A percentile compares a stretch with the other conserved stretches of the same genome.
These are phyloP conservation scores for Eupeodes corollae DNA, from an alignment of 1,140 invertebrate species.

Conservation along the genomic window DNA sequence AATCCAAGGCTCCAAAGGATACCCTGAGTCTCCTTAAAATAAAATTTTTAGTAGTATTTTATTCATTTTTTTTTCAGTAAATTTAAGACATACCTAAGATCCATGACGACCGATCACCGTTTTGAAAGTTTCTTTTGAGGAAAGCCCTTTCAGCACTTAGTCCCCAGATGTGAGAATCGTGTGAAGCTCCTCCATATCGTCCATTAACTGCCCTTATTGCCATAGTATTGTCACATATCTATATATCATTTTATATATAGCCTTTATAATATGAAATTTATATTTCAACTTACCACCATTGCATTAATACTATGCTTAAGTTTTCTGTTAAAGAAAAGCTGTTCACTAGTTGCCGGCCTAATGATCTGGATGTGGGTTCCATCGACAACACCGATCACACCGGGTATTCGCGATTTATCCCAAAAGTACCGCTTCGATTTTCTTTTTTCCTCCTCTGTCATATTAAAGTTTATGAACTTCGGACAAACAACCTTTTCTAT, in stretches of 20 bases:
- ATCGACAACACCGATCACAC: conserved; percentile 2
- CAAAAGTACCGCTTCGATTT: neutral
- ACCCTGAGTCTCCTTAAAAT: no score
- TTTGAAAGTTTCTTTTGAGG: neutral
- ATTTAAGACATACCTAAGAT: no score
- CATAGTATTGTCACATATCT: neutral
- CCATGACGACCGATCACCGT: no score
- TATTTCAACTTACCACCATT: conserved; percentile 2
- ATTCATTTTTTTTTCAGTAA: no score
- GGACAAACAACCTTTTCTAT: conserved; percentile 1
- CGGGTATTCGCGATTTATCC: neutral
- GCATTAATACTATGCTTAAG: conserved; percentile 3
- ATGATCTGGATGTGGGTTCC: conserved; percentile 3
- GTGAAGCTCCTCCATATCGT: no score
- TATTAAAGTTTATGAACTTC: conserved; percentile 2
- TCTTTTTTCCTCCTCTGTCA: conserved; percentile 1
- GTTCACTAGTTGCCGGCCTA: neutral
- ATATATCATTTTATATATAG: conserved; percentile 1
- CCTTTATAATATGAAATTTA: neutral
- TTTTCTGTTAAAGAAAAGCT: conserved; percentile 4
- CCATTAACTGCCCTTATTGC: neutral
- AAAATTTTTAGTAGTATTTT: neutral
- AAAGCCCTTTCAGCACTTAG: no score
- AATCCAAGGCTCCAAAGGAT: conserved; percentile 3
- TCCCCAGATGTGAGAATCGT: no score